A percentile compares a stretch with the other conserved stretches of the same genome.
phyloP scores from a whole-genome alignment of 2,888 invertebrate species.

The Neria commutata region DNA sequence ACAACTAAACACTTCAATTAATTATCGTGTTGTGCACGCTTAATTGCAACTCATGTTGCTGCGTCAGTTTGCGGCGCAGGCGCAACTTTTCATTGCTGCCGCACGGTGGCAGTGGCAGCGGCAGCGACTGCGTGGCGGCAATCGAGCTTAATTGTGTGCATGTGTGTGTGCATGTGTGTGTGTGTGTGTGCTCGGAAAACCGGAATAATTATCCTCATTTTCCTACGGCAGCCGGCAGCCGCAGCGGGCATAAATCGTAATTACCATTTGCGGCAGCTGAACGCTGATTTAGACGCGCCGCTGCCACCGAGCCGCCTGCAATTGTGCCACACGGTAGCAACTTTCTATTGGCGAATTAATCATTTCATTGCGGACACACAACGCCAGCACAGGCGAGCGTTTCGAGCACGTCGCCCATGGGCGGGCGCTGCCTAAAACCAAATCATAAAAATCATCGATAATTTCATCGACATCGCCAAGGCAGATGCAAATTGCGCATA shows the following conservation, averaged over 20 bases:
- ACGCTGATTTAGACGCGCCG: constrained; percentile 16
- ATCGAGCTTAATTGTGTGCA: no score
- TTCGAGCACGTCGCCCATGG: no score
- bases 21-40: constrained; percentile 12
- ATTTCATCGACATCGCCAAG: no score
- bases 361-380: constrained; percentile 33
- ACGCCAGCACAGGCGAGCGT: constrained; percentile 34
- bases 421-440: constrained; percentile 50
- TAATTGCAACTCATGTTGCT: not conserved
- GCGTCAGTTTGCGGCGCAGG: not conserved
- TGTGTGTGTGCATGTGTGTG: no score
- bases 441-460: constrained; percentile 54
- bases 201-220: constrained; percentile 57
- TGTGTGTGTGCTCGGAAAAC: no score
- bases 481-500: no score
- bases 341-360: constrained; percentile 51
- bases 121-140: not conserved
- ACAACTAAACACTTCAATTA: constrained; percentile 23
- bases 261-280: constrained; percentile 41
- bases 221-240: constrained; percentile 29
- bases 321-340: constrained; percentile 34
- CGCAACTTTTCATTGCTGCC: not conserved
- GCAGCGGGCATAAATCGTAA: constrained; percentile 25
- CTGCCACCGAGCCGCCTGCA: constrained; percentile 6
- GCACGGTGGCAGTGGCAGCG: not conserved